Conservation (phyloP, 1,140 invertebrate genomes). For the Pseudomyrmex gracilis region DNA sequence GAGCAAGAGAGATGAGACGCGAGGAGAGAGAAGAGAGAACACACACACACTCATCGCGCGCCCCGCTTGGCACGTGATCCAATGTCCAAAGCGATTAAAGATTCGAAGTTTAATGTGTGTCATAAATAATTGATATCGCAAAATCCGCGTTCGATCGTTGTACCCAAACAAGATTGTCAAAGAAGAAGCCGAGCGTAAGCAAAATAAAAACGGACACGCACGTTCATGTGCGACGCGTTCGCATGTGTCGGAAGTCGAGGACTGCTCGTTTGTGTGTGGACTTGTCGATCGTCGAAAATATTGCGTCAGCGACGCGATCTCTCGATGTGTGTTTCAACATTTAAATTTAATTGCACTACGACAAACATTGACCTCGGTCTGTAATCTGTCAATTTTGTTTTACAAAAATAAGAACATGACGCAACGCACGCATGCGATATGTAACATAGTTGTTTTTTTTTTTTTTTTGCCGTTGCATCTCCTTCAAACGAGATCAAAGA, state of each 20-base stretch:
- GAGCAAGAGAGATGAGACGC: too few species aligned
- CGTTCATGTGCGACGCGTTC: background rate
- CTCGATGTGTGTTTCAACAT: too few species aligned
- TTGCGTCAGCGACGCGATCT: conserved; percentile 19
- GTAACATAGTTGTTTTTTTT: conserved; percentile 21
- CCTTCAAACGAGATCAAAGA: too few species aligned
- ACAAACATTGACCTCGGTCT: conserved; percentile 19
- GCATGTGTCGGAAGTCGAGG: background rate
- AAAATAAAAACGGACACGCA: background rate
- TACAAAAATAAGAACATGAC: conserved; percentile 8
- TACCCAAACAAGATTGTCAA: background rate
- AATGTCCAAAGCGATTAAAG: conserved; percentile 64
- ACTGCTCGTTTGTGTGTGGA: conserved; percentile 8
- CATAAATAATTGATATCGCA: background rate
- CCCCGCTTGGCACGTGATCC: conserved; percentile 36
- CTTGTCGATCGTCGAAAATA: conserved; percentile 1
- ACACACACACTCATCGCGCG: too few species aligned
- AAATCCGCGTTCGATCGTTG: background rate
- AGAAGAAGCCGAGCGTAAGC: background rate
- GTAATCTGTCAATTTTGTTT: conserved; percentile 24
- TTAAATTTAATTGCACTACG: conserved; percentile 27
- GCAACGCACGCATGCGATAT: too few species aligned
- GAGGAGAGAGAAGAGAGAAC: background rate
- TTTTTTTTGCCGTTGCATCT: background rate
- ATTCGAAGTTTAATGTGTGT: conserved; percentile 26